A percentile compares a stretch with the other conserved stretches of the same genome.
phyloP scores from a whole-genome alignment of 2,797 vertebrate species.

The Luscinia megarhynchos region DNA sequence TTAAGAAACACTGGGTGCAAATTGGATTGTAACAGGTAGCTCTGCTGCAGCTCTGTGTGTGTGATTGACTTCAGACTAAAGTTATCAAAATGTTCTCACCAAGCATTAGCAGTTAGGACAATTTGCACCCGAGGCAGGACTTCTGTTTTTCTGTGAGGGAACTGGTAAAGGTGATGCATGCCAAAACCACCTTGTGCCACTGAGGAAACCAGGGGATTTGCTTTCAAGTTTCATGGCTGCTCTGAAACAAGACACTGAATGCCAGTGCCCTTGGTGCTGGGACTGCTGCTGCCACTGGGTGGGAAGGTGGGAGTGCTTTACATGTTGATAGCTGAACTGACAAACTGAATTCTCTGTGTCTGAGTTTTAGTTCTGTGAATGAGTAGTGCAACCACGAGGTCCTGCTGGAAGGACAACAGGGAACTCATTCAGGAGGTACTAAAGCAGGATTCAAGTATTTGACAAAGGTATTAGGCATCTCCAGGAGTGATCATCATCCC shows the following conservation, averaged over 20 bases:
- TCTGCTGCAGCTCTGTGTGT: not conserved
- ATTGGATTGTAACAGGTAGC: not conserved
- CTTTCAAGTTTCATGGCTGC: not conserved
- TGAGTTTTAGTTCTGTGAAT: not conserved
- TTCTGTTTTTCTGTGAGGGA: not conserved
- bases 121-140: not conserved
- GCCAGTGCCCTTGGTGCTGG: not conserved
- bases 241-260: not conserved
- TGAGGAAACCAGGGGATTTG: rapidly evolving
- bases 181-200: not conserved
- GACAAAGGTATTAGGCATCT: not conserved
- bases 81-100: not conserved
- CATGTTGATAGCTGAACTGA: not conserved
- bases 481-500: not conserved
- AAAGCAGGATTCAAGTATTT: constrained; percentile 15
- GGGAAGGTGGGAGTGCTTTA: not conserved
- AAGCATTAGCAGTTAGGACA: not conserved
- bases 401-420: not conserved
- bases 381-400: not conserved
- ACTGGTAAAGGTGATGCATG: not conserved
- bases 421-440: constrained; percentile 15
- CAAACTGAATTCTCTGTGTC: not conserved
- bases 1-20: not conserved
- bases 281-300: not conserved
- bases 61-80: not conserved